Conservation (phyloP, 2,797 vertebrate species). For the Pantherophis vulpinus region DNA sequence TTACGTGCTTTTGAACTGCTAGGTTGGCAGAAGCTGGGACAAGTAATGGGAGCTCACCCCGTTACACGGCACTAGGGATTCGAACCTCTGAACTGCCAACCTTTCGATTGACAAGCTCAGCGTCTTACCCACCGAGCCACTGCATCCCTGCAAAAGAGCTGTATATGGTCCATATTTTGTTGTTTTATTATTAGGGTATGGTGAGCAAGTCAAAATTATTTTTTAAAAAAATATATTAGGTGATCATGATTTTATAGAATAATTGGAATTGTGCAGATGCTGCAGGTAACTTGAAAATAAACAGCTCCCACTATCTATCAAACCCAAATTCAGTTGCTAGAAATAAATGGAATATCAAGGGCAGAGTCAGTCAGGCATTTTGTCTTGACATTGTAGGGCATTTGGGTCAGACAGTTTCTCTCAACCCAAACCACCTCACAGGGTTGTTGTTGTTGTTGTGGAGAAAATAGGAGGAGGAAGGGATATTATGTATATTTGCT, state of each 20-base stretch:
- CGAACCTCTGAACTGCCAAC: too few relatives aligned
- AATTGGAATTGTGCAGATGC: neutral
- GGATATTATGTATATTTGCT: neutral
- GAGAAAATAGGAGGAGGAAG: neutral
- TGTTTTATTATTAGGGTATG: neutral
- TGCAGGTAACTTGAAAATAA: neutral
- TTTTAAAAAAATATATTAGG: neutral
- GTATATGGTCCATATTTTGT: neutral
- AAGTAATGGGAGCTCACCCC: too few relatives aligned
- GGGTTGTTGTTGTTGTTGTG: neutral
- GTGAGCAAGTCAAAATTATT: slow-evolving; percentile 1
- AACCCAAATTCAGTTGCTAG: neutral
- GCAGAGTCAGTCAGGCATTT: neutral
- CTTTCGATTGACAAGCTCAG: too few relatives aligned
- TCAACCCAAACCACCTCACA: neutral
- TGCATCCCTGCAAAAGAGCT: too few relatives aligned
- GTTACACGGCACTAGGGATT: too few relatives aligned
- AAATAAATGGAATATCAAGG: neutral
- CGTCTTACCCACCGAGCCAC: too few relatives aligned
- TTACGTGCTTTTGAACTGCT: too few relatives aligned
- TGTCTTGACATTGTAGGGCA: neutral
- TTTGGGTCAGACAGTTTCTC: neutral
- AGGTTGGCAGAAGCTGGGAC: too few relatives aligned
- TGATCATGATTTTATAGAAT: slow-evolving; percentile 25
- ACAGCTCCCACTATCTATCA: neutral